A percentile compares a stretch with the other conserved stretches of the same genome.
Conservation (phyloP, 1,140 invertebrate species). For the Drosophila varians region DNA sequence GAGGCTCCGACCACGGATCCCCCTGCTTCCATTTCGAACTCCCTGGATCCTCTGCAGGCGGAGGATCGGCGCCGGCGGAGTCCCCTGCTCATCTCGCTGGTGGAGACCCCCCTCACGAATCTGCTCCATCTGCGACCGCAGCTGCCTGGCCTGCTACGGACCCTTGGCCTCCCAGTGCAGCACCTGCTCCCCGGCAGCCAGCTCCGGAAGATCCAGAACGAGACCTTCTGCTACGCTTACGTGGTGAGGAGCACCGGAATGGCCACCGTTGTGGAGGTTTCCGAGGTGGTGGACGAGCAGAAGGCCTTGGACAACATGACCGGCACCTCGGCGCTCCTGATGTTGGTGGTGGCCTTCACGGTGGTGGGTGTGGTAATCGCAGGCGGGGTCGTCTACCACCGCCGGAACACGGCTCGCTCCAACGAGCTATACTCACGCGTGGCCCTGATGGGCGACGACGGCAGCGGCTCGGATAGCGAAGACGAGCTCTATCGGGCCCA, state of each 20-base stretch:
- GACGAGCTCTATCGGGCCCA: slow-evolving; percentile 48
- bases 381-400: slow-evolving; percentile 41
- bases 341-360: slow-evolving; percentile 38
- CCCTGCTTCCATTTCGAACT: slow-evolving; percentile 8
- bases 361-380: slow-evolving; percentile 46
- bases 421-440: slow-evolving; percentile 56
- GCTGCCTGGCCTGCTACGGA: slow-evolving; percentile 65
- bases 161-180: slow-evolving; percentile 63
- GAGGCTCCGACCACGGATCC: slow-evolving; percentile 7
- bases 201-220: slow-evolving; percentile 61
- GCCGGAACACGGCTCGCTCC: slow-evolving; percentile 11
- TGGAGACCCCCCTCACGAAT: slow-evolving; percentile 25
- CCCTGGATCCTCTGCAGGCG: slow-evolving; percentile 61
- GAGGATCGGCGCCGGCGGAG: slow-evolving; percentile 54
- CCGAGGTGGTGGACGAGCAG: slow-evolving; percentile 4
- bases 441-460: slow-evolving; percentile 53
- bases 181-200: slow-evolving; percentile 69
- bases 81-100: slow-evolving; percentile 10
- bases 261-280: slow-evolving; percentile 52
- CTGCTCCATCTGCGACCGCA: slow-evolving; percentile 58
- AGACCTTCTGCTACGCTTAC: slow-evolving; percentile 69
- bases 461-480: slow-evolving; percentile 55
- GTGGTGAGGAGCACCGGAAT: slow-evolving; percentile 68
- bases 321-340: slow-evolving; percentile 39
- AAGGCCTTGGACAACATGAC: slow-evolving; percentile 24